phyloP scores from a whole-genome alignment of 2,797 vertebrate genomes.

The Hydrocynus forskahlii region DNA sequence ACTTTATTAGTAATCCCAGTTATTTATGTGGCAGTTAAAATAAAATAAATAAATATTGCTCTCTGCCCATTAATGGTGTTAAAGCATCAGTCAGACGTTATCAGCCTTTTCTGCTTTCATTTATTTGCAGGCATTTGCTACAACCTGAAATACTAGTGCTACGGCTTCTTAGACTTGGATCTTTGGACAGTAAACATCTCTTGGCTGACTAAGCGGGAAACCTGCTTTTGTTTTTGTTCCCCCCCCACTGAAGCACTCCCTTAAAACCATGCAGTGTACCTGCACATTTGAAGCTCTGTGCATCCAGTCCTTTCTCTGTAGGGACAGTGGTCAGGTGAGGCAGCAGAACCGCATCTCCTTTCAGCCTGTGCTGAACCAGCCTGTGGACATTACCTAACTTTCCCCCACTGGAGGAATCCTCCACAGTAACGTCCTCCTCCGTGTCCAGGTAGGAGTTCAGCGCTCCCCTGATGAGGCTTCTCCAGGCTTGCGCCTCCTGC shows the following conservation, averaged over 20 bases:
- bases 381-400: constrained; percentile 81
- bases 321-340: constrained; percentile 86
- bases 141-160: no score
- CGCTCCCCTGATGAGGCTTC: constrained; percentile 84
- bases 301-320: constrained; percentile 87
- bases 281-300: constrained; percentile 94
- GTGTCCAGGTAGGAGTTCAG: constrained; percentile 88
- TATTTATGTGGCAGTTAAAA: no score
- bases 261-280: constrained; percentile 72
- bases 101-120: no score
- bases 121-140: no score
- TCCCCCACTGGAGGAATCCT: constrained; percentile 60
- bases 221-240: no score
- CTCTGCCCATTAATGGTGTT: no score
- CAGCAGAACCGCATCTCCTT: constrained; percentile 82
- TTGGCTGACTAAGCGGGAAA: no score
- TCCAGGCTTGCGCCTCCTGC: constrained; percentile 85
- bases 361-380: constrained; percentile 84
- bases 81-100: no score
- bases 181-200: no score
- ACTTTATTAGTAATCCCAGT: no score
- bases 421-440: constrained; percentile 76
- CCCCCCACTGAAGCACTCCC: neutral
- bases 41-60: no score
- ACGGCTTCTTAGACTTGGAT: no score